Evolutionary conservation across 2,797 vertebrate species (phyloP).

Genomic region (Acrossocheilus fasciatus): DNA sequence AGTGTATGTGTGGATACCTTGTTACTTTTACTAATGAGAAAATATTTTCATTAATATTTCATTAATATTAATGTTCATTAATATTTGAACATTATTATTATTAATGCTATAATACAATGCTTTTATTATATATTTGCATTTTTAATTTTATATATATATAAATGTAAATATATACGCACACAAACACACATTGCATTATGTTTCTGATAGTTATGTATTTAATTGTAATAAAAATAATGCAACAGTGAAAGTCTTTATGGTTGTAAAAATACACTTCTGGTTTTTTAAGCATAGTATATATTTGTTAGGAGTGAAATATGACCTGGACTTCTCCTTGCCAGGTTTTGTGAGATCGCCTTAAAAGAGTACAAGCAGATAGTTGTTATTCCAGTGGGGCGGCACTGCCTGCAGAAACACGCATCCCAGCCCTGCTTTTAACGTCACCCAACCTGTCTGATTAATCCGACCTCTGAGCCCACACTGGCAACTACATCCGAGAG

Average conservation of each 20-base stretch:
- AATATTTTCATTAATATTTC: no score
- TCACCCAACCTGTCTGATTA: slow-evolving; percentile 74
- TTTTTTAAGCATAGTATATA: background rate
- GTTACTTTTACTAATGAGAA: no score
- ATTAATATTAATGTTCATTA: no score
- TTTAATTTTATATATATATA: no score
- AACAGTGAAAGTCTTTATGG: background rate
- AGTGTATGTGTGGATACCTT: no score
- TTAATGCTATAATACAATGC: no score
- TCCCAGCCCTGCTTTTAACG: slow-evolving; percentile 15
- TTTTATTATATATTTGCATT: no score
- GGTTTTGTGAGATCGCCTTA: background rate
- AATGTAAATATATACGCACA: no score
- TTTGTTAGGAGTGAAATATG: background rate
- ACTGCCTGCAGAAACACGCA: background rate
- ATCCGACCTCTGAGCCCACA: slow-evolving; percentile 74
- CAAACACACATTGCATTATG: no score
- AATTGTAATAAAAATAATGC: background rate
- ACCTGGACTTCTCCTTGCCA: background rate
- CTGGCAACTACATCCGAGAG: slow-evolving; percentile 69
- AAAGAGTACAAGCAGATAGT: background rate
- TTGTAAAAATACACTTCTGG: background rate
- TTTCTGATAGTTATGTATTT: no score
- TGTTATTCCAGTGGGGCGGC: background rate
- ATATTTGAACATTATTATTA: no score